Evolutionary conservation across 2,797 vertebrate genomes (phyloP).

Genomic region (Alosa sapidissima): DNA sequence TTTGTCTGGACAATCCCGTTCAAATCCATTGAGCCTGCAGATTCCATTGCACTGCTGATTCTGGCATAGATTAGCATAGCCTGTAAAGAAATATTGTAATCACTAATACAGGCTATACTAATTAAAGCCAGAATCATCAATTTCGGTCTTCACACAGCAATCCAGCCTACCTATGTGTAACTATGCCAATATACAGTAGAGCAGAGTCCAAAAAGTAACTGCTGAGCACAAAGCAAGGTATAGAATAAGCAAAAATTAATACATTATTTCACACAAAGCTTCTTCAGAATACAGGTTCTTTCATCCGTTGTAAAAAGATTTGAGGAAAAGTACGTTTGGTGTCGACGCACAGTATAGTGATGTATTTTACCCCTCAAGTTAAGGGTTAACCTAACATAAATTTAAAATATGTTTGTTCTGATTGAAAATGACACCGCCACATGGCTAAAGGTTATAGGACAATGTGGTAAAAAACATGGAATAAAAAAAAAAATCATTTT

Average conservation of each 20-base stretch:
- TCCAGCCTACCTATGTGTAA: not conserved
- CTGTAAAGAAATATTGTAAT: slow-evolving; percentile 84
- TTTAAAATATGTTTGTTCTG: too few relatives aligned
- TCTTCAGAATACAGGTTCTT: too few relatives aligned
- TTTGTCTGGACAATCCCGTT: not conserved
- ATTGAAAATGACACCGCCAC: too few relatives aligned
- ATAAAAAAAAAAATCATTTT: too few relatives aligned
- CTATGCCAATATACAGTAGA: not conserved
- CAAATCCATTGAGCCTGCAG: not conserved
- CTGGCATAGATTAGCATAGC: slow-evolving; percentile 88
- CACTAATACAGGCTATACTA: slow-evolving; percentile 77
- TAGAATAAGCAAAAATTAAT: not conserved
- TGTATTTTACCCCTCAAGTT: too few relatives aligned
- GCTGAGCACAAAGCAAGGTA: not conserved
- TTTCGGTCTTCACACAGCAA: slow-evolving; percentile 50
- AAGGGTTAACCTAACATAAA: too few relatives aligned
- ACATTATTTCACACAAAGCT: too few relatives aligned
- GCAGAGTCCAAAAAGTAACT: not conserved
- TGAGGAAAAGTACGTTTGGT: too few relatives aligned
- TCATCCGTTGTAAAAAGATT: too few relatives aligned
- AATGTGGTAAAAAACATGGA: too few relatives aligned
- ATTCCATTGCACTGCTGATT: slow-evolving; percentile 69
- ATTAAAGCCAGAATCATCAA: slow-evolving; percentile 76
- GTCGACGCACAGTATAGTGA: too few relatives aligned
- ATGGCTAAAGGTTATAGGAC: too few relatives aligned